A percentile compares a stretch with the other conserved stretches of the same genome.
Conservation (phyloP, 2,797 vertebrate species). For the Diplodus puntazzo region DNA sequence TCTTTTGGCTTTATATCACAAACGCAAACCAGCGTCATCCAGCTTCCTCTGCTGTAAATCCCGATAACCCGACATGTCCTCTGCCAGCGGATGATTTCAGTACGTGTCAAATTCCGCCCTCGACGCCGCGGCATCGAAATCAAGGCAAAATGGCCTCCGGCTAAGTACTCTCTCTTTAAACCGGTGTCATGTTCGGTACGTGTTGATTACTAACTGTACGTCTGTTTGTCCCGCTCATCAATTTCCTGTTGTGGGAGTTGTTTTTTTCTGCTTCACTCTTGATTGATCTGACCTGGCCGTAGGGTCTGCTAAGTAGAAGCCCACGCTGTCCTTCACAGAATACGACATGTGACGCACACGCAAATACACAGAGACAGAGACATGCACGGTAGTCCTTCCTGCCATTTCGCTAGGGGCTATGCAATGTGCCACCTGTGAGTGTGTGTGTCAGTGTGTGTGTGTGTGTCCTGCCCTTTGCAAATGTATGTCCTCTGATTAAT, state of each 20-base stretch:
- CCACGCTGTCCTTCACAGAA: slow-evolving; percentile 44
- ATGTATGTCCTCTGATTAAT: slow-evolving; percentile 66
- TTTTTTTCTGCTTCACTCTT: slow-evolving; percentile 38
- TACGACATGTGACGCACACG: slow-evolving; percentile 8
- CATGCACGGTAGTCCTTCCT: slow-evolving; percentile 25
- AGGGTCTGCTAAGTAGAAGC: slow-evolving; percentile 45
- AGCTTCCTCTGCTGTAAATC: not conserved
- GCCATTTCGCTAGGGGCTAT: slow-evolving; percentile 49
- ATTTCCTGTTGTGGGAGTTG: not conserved
- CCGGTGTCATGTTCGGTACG: slow-evolving; percentile 50
- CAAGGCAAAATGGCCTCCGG: slow-evolving; percentile 46
- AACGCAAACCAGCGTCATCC: slow-evolving; percentile 9
- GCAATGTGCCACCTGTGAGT: slow-evolving; percentile 43
- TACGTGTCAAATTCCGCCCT: slow-evolving; percentile 14
- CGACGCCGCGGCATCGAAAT: slow-evolving; percentile 47
- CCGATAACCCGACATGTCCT: not conserved
- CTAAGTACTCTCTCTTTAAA: slow-evolving; percentile 46
- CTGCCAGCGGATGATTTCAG: slow-evolving; percentile 4
- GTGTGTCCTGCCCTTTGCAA: slow-evolving; percentile 63
- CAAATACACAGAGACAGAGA: not conserved
- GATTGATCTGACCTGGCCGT: slow-evolving; percentile 49
- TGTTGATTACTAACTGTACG: slow-evolving; percentile 31
- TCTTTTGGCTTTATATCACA: not conserved
- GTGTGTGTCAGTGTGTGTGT: slow-evolving; percentile 30
- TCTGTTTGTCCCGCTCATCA: slow-evolving; percentile 26